Conservation (phyloP, 2,888 invertebrate species). For the Drosophila prostipennis region DNA sequence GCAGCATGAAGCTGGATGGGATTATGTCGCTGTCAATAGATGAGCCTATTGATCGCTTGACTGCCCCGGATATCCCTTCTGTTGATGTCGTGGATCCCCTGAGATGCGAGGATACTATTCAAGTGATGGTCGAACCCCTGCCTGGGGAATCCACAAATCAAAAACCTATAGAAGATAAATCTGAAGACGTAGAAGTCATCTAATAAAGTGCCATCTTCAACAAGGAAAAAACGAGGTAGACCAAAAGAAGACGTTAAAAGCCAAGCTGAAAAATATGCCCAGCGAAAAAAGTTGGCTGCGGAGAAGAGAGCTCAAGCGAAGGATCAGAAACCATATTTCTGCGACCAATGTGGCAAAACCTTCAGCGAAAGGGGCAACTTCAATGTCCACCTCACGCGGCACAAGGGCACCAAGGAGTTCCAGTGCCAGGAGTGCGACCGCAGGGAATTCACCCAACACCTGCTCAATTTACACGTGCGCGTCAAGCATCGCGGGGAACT, state of each 20-base stretch:
- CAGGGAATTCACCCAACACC: constrained; percentile 30
- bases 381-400: constrained; percentile 38
- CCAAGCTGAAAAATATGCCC: neutral
- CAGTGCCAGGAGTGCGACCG: constrained; percentile 40
- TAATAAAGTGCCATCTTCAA: neutral
- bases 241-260: neutral
- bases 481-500: constrained; percentile 33
- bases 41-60: neutral
- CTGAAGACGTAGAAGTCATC: neutral
- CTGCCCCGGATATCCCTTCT: no score
- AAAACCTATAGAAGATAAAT: neutral
- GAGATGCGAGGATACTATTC: neutral
- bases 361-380: constrained; percentile 40
- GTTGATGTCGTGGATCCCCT: constrained; percentile 1
- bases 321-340: constrained; percentile 11
- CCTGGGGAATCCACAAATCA: no score
- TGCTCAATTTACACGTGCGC: constrained; percentile 31
- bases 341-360: constrained; percentile 46
- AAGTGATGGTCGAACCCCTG: neutral
- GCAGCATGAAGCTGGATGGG: neutral
- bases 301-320: neutral
- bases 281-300: constrained; percentile 7
- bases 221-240: constrained; percentile 3
- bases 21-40: neutral
- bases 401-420: constrained; percentile 30